A percentile compares a stretch with the other conserved stretches of the same genome.
phyloP scores from a whole-genome alignment of 2,113 vertebrate species.

The Dryoscopus gambensis region DNA sequence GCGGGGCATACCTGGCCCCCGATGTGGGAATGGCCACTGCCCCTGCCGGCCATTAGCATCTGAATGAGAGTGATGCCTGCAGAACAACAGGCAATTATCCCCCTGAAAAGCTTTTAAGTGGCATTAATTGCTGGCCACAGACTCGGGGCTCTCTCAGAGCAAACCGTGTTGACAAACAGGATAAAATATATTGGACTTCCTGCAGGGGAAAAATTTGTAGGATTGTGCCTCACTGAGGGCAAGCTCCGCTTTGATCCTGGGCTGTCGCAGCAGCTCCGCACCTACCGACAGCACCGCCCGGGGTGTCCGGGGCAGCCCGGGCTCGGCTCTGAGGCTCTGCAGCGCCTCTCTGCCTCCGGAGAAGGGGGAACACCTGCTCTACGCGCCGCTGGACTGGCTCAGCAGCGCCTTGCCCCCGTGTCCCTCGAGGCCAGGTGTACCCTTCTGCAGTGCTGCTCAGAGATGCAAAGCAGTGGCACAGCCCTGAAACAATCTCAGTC shows the following conservation, averaged over 20 bases:
- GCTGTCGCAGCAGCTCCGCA: rapidly evolving
- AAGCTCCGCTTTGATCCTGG: background rate
- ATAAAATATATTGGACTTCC: slow-evolving; percentile 24
- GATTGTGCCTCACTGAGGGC: background rate
- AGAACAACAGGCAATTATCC: slow-evolving; percentile 62
- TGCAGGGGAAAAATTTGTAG: background rate
- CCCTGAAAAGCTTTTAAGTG: slow-evolving; percentile 62
- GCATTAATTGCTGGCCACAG: slow-evolving; percentile 61
- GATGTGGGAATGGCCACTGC: slow-evolving; percentile 47
- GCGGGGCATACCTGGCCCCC: slow-evolving; percentile 50
- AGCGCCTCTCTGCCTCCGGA: background rate
- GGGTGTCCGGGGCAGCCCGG: background rate
- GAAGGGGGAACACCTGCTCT: background rate
- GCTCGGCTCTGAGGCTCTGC: background rate
- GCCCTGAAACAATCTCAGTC: background rate
- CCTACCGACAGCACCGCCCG: background rate
- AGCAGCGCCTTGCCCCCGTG: background rate
- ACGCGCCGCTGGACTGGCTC: background rate
- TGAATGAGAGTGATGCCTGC: slow-evolving; percentile 54
- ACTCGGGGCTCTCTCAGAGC: background rate
- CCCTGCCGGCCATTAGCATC: slow-evolving; percentile 48
- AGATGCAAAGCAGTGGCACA: background rate
- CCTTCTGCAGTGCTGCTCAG: background rate
- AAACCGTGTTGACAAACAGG: slow-evolving; percentile 44
- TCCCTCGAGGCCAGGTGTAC: background rate